Conservation (phyloP, 2,888 invertebrate genomes). For the Ligdia adustata region DNA sequence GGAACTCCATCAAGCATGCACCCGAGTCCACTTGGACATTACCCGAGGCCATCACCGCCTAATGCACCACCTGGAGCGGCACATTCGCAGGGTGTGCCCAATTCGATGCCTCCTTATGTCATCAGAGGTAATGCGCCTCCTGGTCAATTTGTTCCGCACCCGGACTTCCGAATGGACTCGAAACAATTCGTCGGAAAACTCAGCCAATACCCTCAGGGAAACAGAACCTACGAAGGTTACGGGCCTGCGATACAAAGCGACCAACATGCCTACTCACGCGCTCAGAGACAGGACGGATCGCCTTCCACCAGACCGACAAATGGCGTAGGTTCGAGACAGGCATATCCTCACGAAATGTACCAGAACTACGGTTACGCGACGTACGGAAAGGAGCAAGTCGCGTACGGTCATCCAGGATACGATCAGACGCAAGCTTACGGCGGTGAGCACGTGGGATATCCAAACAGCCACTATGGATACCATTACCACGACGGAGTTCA, state of each 20-base stretch:
- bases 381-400: constrained; percentile 79
- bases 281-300: constrained; percentile 68
- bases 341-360: constrained; percentile 78
- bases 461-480: constrained; percentile 78
- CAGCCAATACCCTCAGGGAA: constrained; percentile 70
- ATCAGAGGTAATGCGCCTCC: constrained; percentile 80
- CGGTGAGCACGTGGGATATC: constrained; percentile 71
- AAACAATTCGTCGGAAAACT: constrained; percentile 78
- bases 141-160: constrained; percentile 76
- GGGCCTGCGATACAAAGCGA: constrained; percentile 67
- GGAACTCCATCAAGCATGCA: constrained; percentile 86
- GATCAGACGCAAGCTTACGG: constrained; percentile 74
- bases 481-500: constrained; percentile 76
- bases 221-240: constrained; percentile 71
- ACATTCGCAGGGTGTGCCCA: constrained; percentile 84
- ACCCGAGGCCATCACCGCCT: constrained; percentile 88
- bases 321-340: constrained; percentile 66
- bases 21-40: constrained; percentile 86
- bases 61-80: constrained; percentile 85
- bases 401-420: constrained; percentile 84
- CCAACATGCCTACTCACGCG: constrained; percentile 75
- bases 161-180: constrained; percentile 80
- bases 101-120: constrained; percentile 84
- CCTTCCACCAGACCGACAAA: constrained; percentile 66
- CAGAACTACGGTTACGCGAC: constrained; percentile 81